These are phyloP conservation scores for Trichopoda pennipes DNA, from an alignment of 2,888 invertebrate genomes.

Conservation along the genomic window DNA sequence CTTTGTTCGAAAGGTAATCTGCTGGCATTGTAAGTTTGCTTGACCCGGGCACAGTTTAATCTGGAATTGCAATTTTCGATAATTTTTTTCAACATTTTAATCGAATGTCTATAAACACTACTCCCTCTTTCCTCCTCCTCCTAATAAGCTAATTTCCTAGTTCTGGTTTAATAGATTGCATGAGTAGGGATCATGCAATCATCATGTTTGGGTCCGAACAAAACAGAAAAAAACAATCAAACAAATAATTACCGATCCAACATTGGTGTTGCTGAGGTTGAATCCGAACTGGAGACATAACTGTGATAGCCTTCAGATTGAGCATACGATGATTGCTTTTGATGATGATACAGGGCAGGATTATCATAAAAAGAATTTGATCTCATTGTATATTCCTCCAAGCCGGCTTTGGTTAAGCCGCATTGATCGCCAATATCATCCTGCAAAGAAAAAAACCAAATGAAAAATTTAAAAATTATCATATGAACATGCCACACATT, in stretches of 20 bases:
- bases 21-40: too few relatives aligned
- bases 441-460: slow-evolving; percentile 71
- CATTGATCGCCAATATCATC: slow-evolving; percentile 80
- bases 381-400: slow-evolving; percentile 87
- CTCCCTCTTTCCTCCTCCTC: too few relatives aligned
- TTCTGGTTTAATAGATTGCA: neutral
- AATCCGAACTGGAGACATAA: slow-evolving; percentile 89
- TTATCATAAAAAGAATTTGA: slow-evolving; percentile 83
- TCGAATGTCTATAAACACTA: too few relatives aligned
- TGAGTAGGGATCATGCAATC: neutral
- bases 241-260: slow-evolving; percentile 85
- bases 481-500: slow-evolving; percentile 35
- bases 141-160: too few relatives aligned
- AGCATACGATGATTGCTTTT: slow-evolving; percentile 88
- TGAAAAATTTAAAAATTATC: slow-evolving; percentile 27
- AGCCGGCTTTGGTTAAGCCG: slow-evolving; percentile 85
- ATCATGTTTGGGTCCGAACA: too few relatives aligned
- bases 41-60: too few relatives aligned
- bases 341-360: slow-evolving; percentile 83
- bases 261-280: slow-evolving; percentile 89
- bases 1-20: too few relatives aligned
- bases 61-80: too few relatives aligned
- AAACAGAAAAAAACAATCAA: too few relatives aligned
- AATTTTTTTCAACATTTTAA: too few relatives aligned
- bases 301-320: slow-evolving; percentile 91